Base-by-base conservation (phyloP, 2,888 invertebrate genomes). In the Nomada goodeniana region DNA sequence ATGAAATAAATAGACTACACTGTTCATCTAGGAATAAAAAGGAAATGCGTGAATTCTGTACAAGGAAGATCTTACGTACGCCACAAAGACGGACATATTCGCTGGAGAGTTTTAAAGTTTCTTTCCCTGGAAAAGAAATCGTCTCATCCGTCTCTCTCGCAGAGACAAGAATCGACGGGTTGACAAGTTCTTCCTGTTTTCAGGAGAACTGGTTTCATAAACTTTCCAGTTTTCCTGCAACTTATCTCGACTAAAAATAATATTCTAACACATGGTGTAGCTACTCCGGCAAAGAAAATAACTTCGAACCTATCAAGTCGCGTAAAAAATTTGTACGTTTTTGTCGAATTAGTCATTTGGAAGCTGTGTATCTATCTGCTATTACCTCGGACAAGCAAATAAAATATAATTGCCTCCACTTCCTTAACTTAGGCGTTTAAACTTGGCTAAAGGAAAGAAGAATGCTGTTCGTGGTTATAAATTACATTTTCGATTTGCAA, bases 101-200 rank as follows among this genome's bases (percentile, higher is more conserved):
- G 20, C 59, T 7, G 61, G 76, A 85, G 71, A 80, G 80, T 76
- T 86, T 70, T 36, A 81, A 78, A 88, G 78, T 86, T 83, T 87
- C 74, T 59, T 75, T 59, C 55, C 44, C 69, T 72, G 79, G 82
- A 79, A 84, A 77, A 73, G 67, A 70, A 59, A 74, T 57, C 74
- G 47, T 76, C 53, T 65, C 68, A 68, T 52, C 61, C 83, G 78
- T 44, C 61, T 47, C 67, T 76, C 64, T 36, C 36, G 36, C 36
- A 36, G 36, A 36, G 72, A 69, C 78, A 55, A 69, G 60, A 70
- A 78, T 85, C 84, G 77, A 82, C 73, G 63, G 52, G 67, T 67
- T 70, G 85, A 71, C 87, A 82, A 72, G 53, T 68, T 76, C 81
- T 88, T 88, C 88, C 88, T 88, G 87, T 88, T 87, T 88, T 76